These are phyloP conservation scores for Pammene fasciana DNA, from an alignment of 2,888 invertebrate genomes.

Conservation along the genomic window DNA sequence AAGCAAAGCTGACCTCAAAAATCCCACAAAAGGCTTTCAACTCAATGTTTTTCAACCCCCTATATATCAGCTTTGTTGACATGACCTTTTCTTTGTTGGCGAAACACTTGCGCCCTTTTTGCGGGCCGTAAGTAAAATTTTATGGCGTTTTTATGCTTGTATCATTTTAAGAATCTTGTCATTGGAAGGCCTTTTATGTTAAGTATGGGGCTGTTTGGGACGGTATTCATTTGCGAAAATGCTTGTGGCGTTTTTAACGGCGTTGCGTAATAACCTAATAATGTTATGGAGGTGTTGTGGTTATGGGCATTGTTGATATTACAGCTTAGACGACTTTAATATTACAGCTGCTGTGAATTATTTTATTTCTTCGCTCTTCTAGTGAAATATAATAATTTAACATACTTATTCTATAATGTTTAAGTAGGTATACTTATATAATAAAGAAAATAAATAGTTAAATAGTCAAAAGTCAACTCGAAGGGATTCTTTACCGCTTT, in stretches of 20 bases:
- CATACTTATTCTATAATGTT: too few relatives aligned
- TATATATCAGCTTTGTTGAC: slow-evolving; percentile 35
- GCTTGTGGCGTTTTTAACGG: neutral
- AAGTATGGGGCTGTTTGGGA: slow-evolving; percentile 7
- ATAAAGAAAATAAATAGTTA: too few relatives aligned
- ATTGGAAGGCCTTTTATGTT: slow-evolving; percentile 23
- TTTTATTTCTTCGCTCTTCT: too few relatives aligned
- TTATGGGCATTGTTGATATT: neutral
- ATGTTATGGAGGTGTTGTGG: neutral
- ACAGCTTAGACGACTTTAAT: too few relatives aligned
- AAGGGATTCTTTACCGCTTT: too few relatives aligned
- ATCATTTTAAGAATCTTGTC: slow-evolving; percentile 32
- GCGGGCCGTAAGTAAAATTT: slow-evolving; percentile 24
- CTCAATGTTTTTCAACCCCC: slow-evolving; percentile 24
- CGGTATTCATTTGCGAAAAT: slow-evolving; percentile 18
- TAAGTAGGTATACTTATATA: too few relatives aligned
- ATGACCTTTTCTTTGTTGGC: slow-evolving; percentile 28
- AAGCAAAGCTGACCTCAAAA: slow-evolving; percentile 19
- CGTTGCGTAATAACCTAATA: neutral
- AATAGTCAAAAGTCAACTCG: too few relatives aligned
- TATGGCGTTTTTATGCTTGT: slow-evolving; percentile 35
- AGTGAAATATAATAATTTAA: too few relatives aligned
- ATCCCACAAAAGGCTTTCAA: slow-evolving; percentile 25
- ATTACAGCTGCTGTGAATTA: too few relatives aligned
- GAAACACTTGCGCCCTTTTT: slow-evolving; percentile 29